Evolutionary conservation across 1,140 invertebrate genomes (phyloP).

Genomic region (Anastatus disparis): DNA sequence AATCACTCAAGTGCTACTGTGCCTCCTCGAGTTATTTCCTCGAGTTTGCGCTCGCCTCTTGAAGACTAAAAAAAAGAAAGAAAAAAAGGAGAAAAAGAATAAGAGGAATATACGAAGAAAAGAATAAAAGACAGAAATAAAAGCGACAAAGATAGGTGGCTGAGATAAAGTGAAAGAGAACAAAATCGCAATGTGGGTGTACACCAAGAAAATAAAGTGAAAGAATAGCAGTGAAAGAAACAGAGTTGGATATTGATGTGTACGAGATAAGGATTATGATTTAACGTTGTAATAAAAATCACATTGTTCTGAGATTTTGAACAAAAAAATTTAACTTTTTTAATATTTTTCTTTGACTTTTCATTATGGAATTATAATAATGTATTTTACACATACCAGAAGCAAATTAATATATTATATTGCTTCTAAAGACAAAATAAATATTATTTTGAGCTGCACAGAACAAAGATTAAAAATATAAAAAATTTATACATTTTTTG

Average conservation of each 20-base stretch:
- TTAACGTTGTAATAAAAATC: neutral
- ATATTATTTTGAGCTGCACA: too few relatives aligned
- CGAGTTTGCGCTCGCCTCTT: neutral
- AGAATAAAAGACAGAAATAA: neutral
- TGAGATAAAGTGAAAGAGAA: neutral
- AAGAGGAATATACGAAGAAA: neutral
- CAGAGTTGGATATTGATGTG: neutral
- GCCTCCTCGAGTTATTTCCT: slow-evolving; percentile 18
- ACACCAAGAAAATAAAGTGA: neutral
- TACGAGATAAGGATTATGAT: neutral
- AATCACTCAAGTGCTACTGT: slow-evolving; percentile 11
- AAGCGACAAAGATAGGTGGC: neutral
- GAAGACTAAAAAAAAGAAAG: neutral
- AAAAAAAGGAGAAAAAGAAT: neutral
- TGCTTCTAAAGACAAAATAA: too few relatives aligned
- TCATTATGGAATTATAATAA: too few relatives aligned
- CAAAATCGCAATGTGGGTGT: neutral
- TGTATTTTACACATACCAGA: too few relatives aligned
- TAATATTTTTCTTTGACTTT: too few relatives aligned
- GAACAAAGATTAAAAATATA: too few relatives aligned
- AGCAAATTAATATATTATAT: too few relatives aligned
- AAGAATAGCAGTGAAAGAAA: neutral
- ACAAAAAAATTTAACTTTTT: neutral
- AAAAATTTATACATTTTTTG: too few relatives aligned
- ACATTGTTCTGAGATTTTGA: neutral